Conservation (phyloP, 2,888 invertebrate genomes). For the Oscheius myriophilus region DNA sequence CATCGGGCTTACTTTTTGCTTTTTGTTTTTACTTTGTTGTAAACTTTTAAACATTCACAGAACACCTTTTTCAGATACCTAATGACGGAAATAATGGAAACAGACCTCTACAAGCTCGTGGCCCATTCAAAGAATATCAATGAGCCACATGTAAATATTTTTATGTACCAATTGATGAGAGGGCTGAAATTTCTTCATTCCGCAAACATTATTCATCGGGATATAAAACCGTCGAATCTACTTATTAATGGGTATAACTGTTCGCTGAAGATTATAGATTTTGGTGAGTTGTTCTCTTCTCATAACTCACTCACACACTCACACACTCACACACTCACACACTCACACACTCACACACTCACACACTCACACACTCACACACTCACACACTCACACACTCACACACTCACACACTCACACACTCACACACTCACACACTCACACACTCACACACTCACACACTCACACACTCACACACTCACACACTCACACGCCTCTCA, state of each 20-base stretch:
- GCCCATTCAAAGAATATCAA: constrained; percentile 98
- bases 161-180: constrained; percentile 98
- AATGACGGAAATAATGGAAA: constrained; percentile 98
- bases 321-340: too few species aligned
- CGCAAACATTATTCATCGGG: constrained; percentile 94
- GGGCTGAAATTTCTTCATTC: constrained; percentile 98
- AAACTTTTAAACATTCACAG: too few species aligned
- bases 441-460: too few species aligned
- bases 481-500: too few species aligned
- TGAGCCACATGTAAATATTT: constrained; percentile 99
- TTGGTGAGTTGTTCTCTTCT: constrained; percentile 88
- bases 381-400: too few species aligned
- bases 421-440: too few species aligned
- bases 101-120: constrained; percentile 99
- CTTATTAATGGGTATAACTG: constrained; percentile 99
- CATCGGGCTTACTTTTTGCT: constrained; percentile 54
- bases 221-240: constrained; percentile 98
- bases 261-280: constrained; percentile 98
- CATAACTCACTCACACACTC: constrained; percentile 70
- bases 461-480: too few species aligned
- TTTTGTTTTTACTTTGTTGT: too few species aligned
- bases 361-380: too few species aligned
- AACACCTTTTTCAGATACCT: constrained; percentile 85
- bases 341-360: too few species aligned
- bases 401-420: too few species aligned